Conservation (phyloP, 2,888 invertebrate species). For the Oligia fasciuncula region DNA sequence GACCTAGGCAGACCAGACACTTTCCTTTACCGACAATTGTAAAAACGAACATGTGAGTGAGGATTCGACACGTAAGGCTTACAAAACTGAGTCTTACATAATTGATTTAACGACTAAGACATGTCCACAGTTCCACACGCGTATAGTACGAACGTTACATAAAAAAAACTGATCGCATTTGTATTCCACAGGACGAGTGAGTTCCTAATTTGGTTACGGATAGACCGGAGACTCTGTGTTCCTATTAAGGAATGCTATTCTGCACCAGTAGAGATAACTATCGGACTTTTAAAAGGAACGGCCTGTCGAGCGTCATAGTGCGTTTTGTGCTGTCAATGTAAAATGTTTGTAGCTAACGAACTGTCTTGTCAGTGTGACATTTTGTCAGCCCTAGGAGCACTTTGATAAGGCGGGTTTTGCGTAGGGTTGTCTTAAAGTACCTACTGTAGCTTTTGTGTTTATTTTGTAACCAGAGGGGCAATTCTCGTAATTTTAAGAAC, state of each 20-base stretch:
- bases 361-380: constrained; percentile 54
- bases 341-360: constrained; percentile 50
- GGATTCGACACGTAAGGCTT: constrained; percentile 56
- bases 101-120: constrained; percentile 59
- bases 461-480: neutral
- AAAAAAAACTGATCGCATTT: constrained; percentile 68
- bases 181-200: constrained; percentile 71
- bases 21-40: constrained; percentile 54
- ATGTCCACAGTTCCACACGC: constrained; percentile 47
- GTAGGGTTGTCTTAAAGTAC: constrained; percentile 10
- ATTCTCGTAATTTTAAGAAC: too few species aligned
- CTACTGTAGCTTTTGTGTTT: neutral
- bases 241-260: constrained; percentile 61
- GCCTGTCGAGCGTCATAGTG: constrained; percentile 33
- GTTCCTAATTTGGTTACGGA: constrained; percentile 75
- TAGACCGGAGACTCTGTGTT: constrained; percentile 60
- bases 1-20: constrained; percentile 47
- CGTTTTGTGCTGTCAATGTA: constrained; percentile 42
- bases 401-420: constrained; percentile 25
- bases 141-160: constrained; percentile 63
- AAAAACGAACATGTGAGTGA: constrained; percentile 55
- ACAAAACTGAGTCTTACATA: constrained; percentile 65
- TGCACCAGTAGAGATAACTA: constrained; percentile 57
- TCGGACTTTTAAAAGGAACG: constrained; percentile 56
- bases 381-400: constrained; percentile 32